These are phyloP conservation scores for Anser brachyrhynchus DNA, from an alignment of 2,113 vertebrate species.

Conservation along the genomic window DNA sequence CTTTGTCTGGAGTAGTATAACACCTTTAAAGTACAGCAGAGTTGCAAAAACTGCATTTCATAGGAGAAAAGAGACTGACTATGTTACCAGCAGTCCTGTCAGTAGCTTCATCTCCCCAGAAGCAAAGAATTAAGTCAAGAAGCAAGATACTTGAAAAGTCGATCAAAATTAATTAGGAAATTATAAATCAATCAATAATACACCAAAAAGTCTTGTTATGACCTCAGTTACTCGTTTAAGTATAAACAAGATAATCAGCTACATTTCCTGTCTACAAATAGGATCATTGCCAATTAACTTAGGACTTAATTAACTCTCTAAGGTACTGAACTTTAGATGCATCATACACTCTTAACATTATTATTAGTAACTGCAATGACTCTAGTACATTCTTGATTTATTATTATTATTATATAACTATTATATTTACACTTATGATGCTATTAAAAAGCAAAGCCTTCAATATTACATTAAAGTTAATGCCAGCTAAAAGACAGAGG, in stretches of 20 bases:
- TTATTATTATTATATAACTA: constrained; percentile 57
- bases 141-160: constrained; percentile 56
- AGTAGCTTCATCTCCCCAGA: not conserved
- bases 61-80: not conserved
- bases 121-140: constrained; percentile 35
- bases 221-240: constrained; percentile 70
- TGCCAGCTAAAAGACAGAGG: constrained; percentile 46
- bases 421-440: constrained; percentile 58
- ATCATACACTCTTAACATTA: constrained; percentile 57
- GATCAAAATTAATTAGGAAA: constrained; percentile 77
- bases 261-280: constrained; percentile 72
- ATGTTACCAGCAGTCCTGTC: not conserved
- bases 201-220: constrained; percentile 69
- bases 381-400: constrained; percentile 50
- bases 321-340: constrained; percentile 74
- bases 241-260: constrained; percentile 73
- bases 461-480: constrained; percentile 63
- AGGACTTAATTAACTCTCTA: constrained; percentile 78
- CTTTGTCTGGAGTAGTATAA: not conserved
- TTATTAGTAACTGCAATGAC: constrained; percentile 58
- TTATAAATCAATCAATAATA: constrained; percentile 71
- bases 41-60: not conserved
- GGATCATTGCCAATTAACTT: constrained; percentile 78
- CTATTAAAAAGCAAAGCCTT: constrained; percentile 49
- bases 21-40: not conserved